Evolutionary conservation across 2,113 vertebrate genomes (phyloP).

Genomic region (Pyxicephalus adspersus): DNA sequence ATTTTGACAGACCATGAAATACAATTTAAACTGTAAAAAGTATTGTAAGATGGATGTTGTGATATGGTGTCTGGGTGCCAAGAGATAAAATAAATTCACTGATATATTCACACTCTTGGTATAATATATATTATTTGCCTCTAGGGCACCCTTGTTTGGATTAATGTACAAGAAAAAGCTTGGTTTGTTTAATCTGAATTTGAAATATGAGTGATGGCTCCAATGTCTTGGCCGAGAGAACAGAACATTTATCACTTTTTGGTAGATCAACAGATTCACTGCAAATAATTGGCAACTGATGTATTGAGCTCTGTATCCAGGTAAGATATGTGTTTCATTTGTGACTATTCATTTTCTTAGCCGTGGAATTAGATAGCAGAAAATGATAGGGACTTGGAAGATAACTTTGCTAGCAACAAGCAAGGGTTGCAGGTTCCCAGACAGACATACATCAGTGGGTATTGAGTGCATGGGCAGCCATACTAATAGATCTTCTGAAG

Average conservation of each 20-base stretch:
- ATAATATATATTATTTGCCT: background rate
- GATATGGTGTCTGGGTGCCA: background rate
- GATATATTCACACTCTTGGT: background rate
- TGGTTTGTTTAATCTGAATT: background rate
- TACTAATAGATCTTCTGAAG: no score
- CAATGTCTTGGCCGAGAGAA: background rate
- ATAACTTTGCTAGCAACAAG: no score
- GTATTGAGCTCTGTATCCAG: background rate
- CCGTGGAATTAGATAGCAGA: no score
- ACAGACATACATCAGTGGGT: no score
- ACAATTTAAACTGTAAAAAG: background rate
- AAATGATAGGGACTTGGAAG: no score
- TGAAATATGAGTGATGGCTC: background rate
- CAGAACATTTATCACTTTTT: background rate
- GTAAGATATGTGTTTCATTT: no score
- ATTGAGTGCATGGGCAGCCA: no score
- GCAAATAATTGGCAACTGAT: background rate
- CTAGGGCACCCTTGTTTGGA: constrained; percentile 1
- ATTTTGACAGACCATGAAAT: background rate
- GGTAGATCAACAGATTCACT: no score
- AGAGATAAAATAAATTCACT: background rate
- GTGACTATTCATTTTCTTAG: no score
- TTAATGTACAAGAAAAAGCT: background rate
- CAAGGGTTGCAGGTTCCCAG: no score
- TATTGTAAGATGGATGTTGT: background rate